Conservation (phyloP, 2,888 invertebrate genomes). For the Caenorhabditis sulstoni region DNA sequence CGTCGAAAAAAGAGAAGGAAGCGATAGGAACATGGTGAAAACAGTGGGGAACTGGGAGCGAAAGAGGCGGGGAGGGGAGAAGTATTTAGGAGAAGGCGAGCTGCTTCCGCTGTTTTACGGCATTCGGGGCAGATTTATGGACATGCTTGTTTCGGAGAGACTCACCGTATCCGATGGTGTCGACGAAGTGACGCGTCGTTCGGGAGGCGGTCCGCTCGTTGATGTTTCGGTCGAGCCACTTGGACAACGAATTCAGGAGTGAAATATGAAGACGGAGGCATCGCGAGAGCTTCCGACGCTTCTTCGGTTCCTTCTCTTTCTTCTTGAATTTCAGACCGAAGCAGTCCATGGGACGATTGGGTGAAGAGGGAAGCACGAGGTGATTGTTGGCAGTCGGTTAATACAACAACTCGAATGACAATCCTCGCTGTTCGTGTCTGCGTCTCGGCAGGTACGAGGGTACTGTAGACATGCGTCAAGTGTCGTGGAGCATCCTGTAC, state of each 20-base stretch:
- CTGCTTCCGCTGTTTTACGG: neutral
- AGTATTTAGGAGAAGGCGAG: too few species aligned
- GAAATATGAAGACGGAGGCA: constrained; percentile 50
- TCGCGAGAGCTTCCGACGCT: constrained; percentile 28
- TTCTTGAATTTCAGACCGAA: constrained; percentile 47
- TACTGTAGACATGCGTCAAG: constrained; percentile 57
- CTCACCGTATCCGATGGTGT: constrained; percentile 30
- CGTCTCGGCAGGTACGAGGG: constrained; percentile 15
- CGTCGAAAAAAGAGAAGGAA: neutral
- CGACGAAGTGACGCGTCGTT: constrained; percentile 24
- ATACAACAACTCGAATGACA: constrained; percentile 24
- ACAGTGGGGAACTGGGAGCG: neutral
- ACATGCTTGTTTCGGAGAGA: neutral
- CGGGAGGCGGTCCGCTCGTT: constrained; percentile 36
- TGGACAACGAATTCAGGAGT: constrained; percentile 49
- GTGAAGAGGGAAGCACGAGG: too few species aligned
- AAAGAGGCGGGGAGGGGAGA: neutral
- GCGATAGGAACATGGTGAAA: neutral
- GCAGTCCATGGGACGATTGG: constrained; percentile 20
- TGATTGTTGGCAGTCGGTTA: constrained; percentile 9
- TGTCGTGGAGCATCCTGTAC: constrained; percentile 16
- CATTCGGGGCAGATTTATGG: neutral
- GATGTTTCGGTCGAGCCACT: constrained; percentile 42
- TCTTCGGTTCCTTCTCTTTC: constrained; percentile 26
- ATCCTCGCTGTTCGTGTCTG: constrained; percentile 31